A percentile compares a stretch with the other conserved stretches of the same genome.
Conservation (phyloP, 64 coral and sea anemone genomes). For the Montipora capricornis region DNA sequence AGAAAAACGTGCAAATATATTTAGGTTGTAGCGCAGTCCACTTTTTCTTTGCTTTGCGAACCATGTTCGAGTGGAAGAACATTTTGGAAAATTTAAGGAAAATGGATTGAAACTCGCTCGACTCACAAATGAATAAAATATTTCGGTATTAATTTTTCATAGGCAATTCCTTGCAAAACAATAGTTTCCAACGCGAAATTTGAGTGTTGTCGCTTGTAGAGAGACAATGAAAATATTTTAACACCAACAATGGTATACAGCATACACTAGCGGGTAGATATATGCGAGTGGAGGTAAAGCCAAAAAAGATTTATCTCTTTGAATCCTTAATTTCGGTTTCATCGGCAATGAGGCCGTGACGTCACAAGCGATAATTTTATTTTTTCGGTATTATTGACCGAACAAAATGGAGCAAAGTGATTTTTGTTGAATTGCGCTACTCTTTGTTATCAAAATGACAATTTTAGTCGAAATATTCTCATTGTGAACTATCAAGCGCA, state of each 20-base stretch:
- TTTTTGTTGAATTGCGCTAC: background rate
- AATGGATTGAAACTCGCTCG: background rate
- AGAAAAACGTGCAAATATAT: background rate
- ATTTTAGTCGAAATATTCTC: background rate
- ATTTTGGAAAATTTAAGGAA: background rate
- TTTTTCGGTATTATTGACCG: background rate
- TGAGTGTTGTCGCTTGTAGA: background rate
- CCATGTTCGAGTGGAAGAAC: background rate
- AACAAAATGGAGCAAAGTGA: conserved; percentile 22
- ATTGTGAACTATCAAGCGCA: background rate
- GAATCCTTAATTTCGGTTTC: background rate
- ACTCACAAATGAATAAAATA: conserved; percentile 38
- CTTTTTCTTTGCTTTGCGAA: background rate
- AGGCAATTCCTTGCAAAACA: background rate
- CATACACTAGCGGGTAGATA: conserved; percentile 8
- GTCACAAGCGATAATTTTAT: conserved; percentile 3
- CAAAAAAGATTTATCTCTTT: background rate
- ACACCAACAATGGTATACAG: background rate
- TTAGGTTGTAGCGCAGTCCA: background rate
- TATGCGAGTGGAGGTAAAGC: background rate
- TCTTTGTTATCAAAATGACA: background rate
- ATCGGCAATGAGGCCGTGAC: background rate
- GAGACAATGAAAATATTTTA: conserved; percentile 30
- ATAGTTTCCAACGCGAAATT: conserved; percentile 13
- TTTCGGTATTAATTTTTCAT: conserved; percentile 30